Conservation (phyloP, 2,797 vertebrate genomes). For the Pangasius djambal region DNA sequence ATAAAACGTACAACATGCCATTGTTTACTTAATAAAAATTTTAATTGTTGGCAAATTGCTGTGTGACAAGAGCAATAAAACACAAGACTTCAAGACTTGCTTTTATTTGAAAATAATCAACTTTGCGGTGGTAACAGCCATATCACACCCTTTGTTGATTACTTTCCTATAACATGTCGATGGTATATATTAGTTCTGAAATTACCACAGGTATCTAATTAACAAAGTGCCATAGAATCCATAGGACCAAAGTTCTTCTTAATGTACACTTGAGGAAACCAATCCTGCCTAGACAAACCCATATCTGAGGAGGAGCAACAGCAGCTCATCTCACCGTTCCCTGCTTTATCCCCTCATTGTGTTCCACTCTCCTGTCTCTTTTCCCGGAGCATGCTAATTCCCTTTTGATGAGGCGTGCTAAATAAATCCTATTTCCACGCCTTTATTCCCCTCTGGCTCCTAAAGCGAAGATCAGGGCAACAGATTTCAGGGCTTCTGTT, state of each 20-base stretch:
- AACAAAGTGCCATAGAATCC: not conserved
- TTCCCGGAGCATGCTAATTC: constrained; percentile 81
- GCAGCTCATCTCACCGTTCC: constrained; percentile 51
- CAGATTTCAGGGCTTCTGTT: constrained; percentile 83
- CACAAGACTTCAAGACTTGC: not conserved
- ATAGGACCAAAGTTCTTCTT: not conserved
- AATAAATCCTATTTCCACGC: constrained; percentile 89
- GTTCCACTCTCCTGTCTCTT: constrained; percentile 71
- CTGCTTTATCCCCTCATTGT: constrained; percentile 65
- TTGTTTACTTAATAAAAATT: not conserved
- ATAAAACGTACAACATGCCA: not conserved
- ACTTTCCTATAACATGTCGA: not conserved
- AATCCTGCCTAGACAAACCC: constrained; percentile 19
- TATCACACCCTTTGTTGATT: not conserved
- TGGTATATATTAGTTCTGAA: not conserved
- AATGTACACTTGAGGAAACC: constrained; percentile 30
- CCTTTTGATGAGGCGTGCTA: constrained; percentile 87
- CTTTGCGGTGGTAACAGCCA: not conserved
- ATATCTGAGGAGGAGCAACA: constrained; percentile 49
- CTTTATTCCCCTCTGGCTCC: constrained; percentile 85
- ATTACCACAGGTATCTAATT: not conserved
- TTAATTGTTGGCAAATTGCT: not conserved
- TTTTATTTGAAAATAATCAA: not conserved
- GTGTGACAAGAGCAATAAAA: not conserved
- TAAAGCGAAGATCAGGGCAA: constrained; percentile 85